Evolutionary conservation across 2,888 invertebrate genomes (phyloP).

Genomic region (Plusia festucae): DNA sequence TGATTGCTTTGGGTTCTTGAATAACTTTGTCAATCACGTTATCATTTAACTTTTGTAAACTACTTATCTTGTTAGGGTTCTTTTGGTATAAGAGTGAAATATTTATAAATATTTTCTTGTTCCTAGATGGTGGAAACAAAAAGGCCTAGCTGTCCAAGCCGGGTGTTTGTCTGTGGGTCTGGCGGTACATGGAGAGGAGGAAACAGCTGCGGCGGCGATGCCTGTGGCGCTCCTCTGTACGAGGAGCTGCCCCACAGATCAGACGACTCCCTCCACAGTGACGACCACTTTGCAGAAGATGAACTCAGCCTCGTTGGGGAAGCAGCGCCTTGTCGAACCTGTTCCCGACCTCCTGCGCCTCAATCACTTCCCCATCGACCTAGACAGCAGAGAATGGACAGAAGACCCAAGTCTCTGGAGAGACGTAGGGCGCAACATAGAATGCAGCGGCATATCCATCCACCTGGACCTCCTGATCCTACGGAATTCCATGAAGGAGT

Average conservation of each 20-base stretch:
- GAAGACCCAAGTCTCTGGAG: conserved; percentile 88
- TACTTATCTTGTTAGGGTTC: not conserved
- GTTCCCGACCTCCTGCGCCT: conserved; percentile 86
- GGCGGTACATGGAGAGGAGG: conserved; percentile 90
- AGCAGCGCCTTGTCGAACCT: conserved; percentile 85
- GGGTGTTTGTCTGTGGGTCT: conserved; percentile 92
- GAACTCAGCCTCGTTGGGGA: conserved; percentile 91
- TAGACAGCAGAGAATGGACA: conserved; percentile 89
- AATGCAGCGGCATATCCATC: conserved; percentile 89
- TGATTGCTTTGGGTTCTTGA: conserved; percentile 23
- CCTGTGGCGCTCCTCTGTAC: conserved; percentile 93
- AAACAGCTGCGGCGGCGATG: conserved; percentile 80
- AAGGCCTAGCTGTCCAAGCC: conserved; percentile 88
- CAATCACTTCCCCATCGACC: conserved; percentile 89
- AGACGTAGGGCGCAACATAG: conserved; percentile 85
- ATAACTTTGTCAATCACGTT: conserved; percentile 22
- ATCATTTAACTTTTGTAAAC: conserved; percentile 24
- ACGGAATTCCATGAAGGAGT: conserved; percentile 95
- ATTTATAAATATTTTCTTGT: conserved; percentile 45
- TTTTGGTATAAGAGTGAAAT: not conserved
- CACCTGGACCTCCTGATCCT: conserved; percentile 92
- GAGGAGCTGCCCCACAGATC: conserved; percentile 93
- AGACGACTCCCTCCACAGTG: conserved; percentile 91
- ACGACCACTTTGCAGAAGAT: conserved; percentile 96
- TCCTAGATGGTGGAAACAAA: conserved; percentile 93